Percentiles rank a stretch among this genome's conserved stretches.
Conservation (phyloP, 1,140 invertebrate genomes). For the Dreissena rostriformis region DNA sequence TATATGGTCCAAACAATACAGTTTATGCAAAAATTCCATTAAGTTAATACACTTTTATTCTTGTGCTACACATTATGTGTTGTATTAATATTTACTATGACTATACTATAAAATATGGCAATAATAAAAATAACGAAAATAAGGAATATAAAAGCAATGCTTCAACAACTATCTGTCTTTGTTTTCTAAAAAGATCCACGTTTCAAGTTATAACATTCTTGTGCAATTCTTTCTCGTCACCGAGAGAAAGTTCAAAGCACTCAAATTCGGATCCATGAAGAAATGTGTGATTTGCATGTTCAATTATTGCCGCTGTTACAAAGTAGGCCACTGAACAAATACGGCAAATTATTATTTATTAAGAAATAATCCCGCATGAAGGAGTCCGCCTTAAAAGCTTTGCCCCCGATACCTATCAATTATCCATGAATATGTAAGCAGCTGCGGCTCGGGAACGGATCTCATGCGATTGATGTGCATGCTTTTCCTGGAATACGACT, state of each 20-base stretch:
- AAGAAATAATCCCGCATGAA: slow-evolving; percentile 12
- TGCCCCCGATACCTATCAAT: slow-evolving; percentile 30
- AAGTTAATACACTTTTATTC: too few species aligned
- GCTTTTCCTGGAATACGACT: not conserved
- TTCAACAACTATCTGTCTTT: not conserved
- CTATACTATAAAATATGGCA: too few species aligned
- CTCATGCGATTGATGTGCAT: not conserved
- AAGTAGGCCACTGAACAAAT: not conserved
- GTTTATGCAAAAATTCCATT: too few species aligned
- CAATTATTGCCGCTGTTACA: slow-evolving; percentile 16
- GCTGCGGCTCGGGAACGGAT: not conserved
- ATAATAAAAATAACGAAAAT: too few species aligned
- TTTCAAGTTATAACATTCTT: not conserved
- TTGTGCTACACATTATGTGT: too few species aligned
- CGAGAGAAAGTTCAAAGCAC: not conserved
- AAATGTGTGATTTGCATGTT: slow-evolving; percentile 24
- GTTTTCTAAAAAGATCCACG: not conserved
- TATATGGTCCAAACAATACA: too few species aligned
- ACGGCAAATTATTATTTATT: slow-evolving; percentile 37
- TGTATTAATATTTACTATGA: too few species aligned
- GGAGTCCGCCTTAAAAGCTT: slow-evolving; percentile 37
- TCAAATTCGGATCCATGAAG: not conserved
- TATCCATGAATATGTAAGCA: slow-evolving; percentile 48
- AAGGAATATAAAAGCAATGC: not conserved
- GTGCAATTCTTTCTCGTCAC: not conserved